Evolutionary conservation across 2,797 vertebrate species (phyloP).

Genomic region (Nothura maculosa): DNA sequence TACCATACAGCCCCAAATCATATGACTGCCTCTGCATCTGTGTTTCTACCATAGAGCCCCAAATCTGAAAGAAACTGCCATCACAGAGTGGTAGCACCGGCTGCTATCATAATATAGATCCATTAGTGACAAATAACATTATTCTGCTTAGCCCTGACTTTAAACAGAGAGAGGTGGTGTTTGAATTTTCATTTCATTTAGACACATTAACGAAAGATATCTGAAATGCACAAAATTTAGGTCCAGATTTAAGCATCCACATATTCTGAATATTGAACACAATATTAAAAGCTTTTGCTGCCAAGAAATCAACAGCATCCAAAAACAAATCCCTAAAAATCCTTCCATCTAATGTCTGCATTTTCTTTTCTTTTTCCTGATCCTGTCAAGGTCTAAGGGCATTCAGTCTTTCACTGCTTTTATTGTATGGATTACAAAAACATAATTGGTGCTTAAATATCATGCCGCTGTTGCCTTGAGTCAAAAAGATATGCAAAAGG

Average conservation of each 20-base stretch:
- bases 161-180: neutral
- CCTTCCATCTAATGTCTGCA: constrained; percentile 29
- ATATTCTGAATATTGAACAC: neutral
- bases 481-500: constrained; percentile 57
- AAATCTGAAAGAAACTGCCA: constrained; percentile 59
- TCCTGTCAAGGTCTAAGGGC: constrained; percentile 34
- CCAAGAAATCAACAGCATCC: neutral
- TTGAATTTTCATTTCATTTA: neutral
- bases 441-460: constrained; percentile 36
- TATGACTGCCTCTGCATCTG: constrained; percentile 43
- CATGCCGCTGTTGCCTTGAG: constrained; percentile 36
- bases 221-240: neutral
- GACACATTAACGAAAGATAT: neutral
- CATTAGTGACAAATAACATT: neutral
- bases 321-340: constrained; percentile 53
- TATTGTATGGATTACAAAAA: constrained; percentile 43
- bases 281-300: neutral
- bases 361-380: neutral
- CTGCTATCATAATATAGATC: constrained; percentile 25
- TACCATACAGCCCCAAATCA: constrained; percentile 37
- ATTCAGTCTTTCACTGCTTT: neutral
- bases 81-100: constrained; percentile 14
- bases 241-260: neutral
- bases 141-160: neutral
- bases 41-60: constrained; percentile 31